Base-by-base conservation (phyloP, 2,888 invertebrate genomes). In the Monochamus alternatus region DNA sequence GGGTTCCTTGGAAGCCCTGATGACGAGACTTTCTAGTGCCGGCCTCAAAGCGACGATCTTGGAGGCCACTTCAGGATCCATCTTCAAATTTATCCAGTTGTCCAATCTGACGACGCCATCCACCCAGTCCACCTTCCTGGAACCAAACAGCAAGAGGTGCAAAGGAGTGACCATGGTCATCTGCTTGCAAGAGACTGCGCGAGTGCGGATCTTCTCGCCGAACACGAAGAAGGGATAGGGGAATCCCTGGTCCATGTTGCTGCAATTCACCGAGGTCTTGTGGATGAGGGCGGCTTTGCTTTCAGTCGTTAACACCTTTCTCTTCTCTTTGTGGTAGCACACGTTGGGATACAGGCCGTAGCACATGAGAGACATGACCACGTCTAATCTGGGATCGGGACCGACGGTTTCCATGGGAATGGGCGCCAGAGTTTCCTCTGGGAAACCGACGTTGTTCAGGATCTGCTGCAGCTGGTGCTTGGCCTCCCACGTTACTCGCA, bases 281-380 rank as follows among this genome's bases (percentile, higher is more conserved):
- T 98, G 98, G 78, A 99, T 95, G 2, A 99, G 90, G 0, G 99
- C 99, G 0, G 96, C 94, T 87, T 97, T 98, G 73, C 97, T 96
- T 90, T 98, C 99, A 0, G 97, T 97, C 0, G 99, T 99, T 68
- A 98, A 90, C 0, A 99, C 96, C 93, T 98, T 98, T 75, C 99
- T 92, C 87, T 98, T 99, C 77, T 98, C 98, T 87, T 97, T 97
- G 88, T 98, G 97, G 86, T 93, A 94, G 86, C 98, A 98, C 3
- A 99, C 97, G 88, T 99, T 99, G 0, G 99, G 99, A 89, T 99
- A 99, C 0, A 98, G 91, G 0, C 98, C 99, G 91, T 96, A 93
- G 80, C 95, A 95, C 86, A 99, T 92, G 72, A 98, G 91, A 0
- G 96, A 95, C 78, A 96, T 93, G 0, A 97, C 93, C 74, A 95